Base-by-base conservation (phyloP, 2,113 vertebrate species). In the Sitta europaea region DNA sequence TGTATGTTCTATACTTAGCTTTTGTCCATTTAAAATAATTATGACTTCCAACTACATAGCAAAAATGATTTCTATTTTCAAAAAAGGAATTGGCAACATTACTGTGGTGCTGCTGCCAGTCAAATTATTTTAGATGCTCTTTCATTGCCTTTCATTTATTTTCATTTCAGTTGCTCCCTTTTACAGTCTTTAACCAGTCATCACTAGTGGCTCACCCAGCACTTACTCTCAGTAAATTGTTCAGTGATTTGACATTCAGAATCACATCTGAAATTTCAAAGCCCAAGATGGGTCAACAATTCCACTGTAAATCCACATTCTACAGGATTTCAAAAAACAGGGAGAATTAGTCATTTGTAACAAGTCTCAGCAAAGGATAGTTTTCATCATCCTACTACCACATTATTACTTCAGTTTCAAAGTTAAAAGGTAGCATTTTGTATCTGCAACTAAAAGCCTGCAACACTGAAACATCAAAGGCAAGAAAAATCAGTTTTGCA, bases 81-180 rank as follows among this genome's bases (percentile, higher is more conserved):
- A 80, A 93, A 96, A 80, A 66, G 6, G 10, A 89, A 79, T 18
- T 21, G 53, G 78, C 65, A 87, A 83, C 11, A 35, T 81, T 57
- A 74, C 55, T 86, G 38, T 77, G 21, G 18, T 54, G 45, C 68
- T 90, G 73, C 71, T 85, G 72, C 68, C 59, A 74, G 67, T n/a
- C 40, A 72, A 92, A 82, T 73, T 3, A 90, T 48, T 75, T 68
- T 31, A 48, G 38, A 67, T 78, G 59, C 23, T 92, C 53, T 88
- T 92, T 53, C 54, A 77, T 21, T 90, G 45, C 73, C 50, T 94
- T 94, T 87, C 1, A 87, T 86, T 83, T 82, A 27, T 75, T 95
- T 93, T 92, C 17, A 89, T 89, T 87, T 94, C 78, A 83, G 62
- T 54, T 93, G 75, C 18, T 97, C 63, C 57, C 58, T 96, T 95